Evolutionary conservation across 23 tunicate genomes (phyloP), one percentile per base, ranked within the genome.

Genomic region (Corella eumyota): DNA sequence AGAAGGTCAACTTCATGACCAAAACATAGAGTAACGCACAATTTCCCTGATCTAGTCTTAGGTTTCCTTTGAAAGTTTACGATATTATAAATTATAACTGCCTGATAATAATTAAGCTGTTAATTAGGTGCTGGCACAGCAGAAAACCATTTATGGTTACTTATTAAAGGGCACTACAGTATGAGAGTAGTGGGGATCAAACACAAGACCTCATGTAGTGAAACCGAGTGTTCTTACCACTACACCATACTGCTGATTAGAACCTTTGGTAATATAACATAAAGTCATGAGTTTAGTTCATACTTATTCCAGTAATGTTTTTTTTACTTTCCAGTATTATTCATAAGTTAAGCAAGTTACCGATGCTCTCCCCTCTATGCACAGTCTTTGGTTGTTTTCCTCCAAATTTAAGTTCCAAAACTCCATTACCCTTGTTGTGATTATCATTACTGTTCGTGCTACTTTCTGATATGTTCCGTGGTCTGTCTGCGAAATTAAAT

Each of bases 351-450:
- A 40, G 6, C 58, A 27, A 58, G 9, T 31, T 49, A 74, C 80
- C 80, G 50, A 74, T 35, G 17, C 28, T 7, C 44, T 74, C 71
- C 4, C 80, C 80, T 29, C 38, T 5, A 57, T 61, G 47, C 24
- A 74, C 36, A 33, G 50, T 54, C 19, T 55, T 56, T 31, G 61
- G 54, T 0, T 3, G 22, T 58, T 76, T 76, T 36, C 55, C 62
- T 25, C 49, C 34, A 27, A 67, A 56, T 51, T 76, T 66, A 1
- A 66, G 34, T 49, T 50, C 72, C 26, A 66, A 45, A 11, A 48
- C 49, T 1, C 36, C 46, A 15, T 30, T 21, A 1, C 0, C 9
- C 22, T 33, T 66, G 45, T 56, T 32, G 38, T 20, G 30, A 24
- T 19, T 47, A 6, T 21, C 58, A 23, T 30, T 50, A 30, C 30